Conservation (phyloP, 1,140 invertebrate species). For the Thalassaphorura encarpata region DNA sequence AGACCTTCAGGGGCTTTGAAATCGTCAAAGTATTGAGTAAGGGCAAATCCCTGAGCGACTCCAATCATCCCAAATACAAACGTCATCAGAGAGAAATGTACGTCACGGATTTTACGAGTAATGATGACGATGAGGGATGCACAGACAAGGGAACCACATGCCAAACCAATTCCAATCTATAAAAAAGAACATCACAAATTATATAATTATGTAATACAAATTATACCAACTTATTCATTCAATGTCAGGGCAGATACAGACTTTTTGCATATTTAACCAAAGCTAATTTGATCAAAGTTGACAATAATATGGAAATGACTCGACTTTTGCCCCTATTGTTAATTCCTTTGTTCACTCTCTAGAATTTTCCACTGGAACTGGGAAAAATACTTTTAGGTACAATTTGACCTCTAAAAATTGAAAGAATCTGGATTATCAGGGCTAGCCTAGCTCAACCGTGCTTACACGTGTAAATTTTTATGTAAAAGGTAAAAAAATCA, state of each 20-base stretch:
- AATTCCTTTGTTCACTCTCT: too few relatives aligned
- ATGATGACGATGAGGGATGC: constrained; percentile 26
- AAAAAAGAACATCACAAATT: neutral
- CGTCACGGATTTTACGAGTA: constrained; percentile 27
- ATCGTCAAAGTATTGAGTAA: constrained; percentile 13
- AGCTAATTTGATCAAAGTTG: neutral
- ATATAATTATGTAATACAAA: too few relatives aligned
- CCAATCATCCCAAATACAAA: constrained; percentile 30
- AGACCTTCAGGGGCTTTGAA: constrained; percentile 2
- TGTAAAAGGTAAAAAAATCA: neutral
- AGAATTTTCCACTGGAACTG: too few relatives aligned
- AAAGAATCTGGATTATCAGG: too few relatives aligned
- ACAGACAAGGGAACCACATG: constrained; percentile 25
- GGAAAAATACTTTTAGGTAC: too few relatives aligned
- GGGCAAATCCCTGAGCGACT: constrained; percentile 14
- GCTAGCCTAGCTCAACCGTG: too few relatives aligned
- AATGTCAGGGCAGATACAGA: neutral
- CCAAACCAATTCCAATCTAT: constrained; percentile 28
- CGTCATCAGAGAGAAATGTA: constrained; percentile 30
- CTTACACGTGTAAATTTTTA: too few relatives aligned
- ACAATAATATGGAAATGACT: too few relatives aligned
- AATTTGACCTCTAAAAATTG: too few relatives aligned
- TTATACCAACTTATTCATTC: neutral
- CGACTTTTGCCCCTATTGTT: too few relatives aligned
- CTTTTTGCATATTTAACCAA: neutral